These are phyloP conservation scores for Cantharis lateralis DNA, from an alignment of 2,888 invertebrate species.

Conservation along the genomic window DNA sequence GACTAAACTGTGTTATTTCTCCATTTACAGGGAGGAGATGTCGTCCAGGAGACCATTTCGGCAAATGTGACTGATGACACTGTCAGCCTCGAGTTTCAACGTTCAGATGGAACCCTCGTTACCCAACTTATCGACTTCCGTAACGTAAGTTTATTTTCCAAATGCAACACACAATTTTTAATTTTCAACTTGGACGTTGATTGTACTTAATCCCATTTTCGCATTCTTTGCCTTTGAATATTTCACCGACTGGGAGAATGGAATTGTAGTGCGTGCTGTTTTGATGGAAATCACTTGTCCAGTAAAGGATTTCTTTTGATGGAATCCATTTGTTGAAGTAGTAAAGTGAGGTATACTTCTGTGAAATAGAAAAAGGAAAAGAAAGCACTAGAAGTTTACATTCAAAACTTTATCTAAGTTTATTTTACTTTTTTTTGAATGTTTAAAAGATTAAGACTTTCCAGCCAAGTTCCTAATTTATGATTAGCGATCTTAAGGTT, in stretches of 20 bases:
- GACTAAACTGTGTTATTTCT: constrained; percentile 32
- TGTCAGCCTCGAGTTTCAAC: constrained; percentile 85
- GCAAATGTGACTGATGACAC: constrained; percentile 91
- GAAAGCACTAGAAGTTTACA: background rate
- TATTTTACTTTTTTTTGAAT: background rate
- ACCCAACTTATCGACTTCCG: constrained; percentile 93
- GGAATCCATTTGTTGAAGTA: constrained; percentile 2
- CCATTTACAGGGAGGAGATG: constrained; percentile 83
- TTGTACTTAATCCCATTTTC: background rate
- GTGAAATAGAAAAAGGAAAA: background rate
- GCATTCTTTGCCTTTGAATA: background rate
- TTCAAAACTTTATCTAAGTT: background rate
- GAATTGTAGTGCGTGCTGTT: constrained; percentile 1
- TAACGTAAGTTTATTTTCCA: constrained; percentile 74
- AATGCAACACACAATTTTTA: constrained; percentile 1
- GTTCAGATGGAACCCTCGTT: constrained; percentile 88
- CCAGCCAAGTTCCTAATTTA: background rate
- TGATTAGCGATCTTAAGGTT: background rate
- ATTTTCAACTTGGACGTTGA: background rate
- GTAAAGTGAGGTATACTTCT: background rate
- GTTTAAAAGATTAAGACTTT: background rate
- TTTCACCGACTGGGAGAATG: background rate
- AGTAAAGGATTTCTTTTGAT: background rate
- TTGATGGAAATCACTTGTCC: background rate
- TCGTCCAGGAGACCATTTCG: constrained; percentile 88